Evolutionary conservation across 1,140 invertebrate species (phyloP), one percentile per base, ranked within the genome.

Genomic region (Zophobas atratus): DNA sequence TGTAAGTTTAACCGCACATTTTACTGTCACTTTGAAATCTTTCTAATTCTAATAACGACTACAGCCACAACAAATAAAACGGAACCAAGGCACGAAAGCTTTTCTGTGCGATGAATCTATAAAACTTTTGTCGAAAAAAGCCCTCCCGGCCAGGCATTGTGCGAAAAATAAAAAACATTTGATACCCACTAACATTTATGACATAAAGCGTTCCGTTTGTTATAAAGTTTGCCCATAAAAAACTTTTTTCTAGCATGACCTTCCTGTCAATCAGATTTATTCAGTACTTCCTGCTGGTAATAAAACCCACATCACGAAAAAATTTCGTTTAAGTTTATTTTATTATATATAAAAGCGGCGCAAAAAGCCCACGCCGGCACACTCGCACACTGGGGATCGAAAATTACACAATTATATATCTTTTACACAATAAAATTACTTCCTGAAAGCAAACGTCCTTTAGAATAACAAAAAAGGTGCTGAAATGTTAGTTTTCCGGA

Each of bases 401-500:
- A 20, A 51, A 51, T 51, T 6, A 20, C n/a, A 20, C n/a, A 51
- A 51, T 51, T 6, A 51, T 51, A 51, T 51, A 2, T 6, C 20
- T 51, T 51, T 51, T 20, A 51, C 57, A 63, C 3, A 43, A 43
- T 67, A 67, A 67, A 67, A 67, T 67, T 67, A 41, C 43, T 41
- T 67, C 38, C 38, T 67, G 39, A 43, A 67, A 67, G 60, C 60
- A 67, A 67, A 43, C 39, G 20, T 41, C 60, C 33, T 48, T 41
- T 67, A 57, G 55, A 57, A 67, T 67, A 67, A 72, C 46, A 72
- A 76, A 76, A 77, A 79, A 77, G 70, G 49, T 80, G 79, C 79
- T 80, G 79, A 80, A 75, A 39, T 77, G 79, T 77, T 80, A 80
- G 76, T 77, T 80, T 75, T 70, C 76, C 33, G 20, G 79, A 70